phyloP scores from a whole-genome alignment of 2,888 invertebrate species.

The Villa cingulata region DNA sequence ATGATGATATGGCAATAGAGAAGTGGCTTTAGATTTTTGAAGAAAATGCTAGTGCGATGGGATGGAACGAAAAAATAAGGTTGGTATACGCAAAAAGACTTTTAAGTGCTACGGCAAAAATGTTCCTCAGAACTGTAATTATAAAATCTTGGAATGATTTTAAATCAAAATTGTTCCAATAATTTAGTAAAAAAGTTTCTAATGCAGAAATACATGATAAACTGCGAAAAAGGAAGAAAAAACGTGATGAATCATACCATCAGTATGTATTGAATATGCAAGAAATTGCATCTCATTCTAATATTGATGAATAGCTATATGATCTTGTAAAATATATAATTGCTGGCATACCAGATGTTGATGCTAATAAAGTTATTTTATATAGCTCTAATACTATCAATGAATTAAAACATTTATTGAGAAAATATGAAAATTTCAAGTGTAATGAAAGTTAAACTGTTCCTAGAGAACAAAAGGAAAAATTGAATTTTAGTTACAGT shows the following conservation, averaged over 20 bases:
- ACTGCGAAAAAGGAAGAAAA: background rate
- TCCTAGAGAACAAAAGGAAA: background rate
- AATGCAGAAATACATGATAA: background rate
- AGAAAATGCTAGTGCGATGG: background rate
- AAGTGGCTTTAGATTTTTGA: background rate
- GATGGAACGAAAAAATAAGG: background rate
- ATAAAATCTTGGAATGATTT: background rate
- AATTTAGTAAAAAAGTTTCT: background rate
- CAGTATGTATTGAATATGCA: background rate
- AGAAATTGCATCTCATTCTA: background rate
- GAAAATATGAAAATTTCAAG: too few species aligned
- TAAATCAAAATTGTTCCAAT: background rate
- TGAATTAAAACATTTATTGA: background rate
- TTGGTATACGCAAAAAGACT: background rate
- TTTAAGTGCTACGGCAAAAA: background rate
- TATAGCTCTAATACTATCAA: background rate
- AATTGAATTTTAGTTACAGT: background rate
- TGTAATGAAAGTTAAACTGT: background rate
- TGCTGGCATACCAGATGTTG: background rate
- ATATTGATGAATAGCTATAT: background rate
- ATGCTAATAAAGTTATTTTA: background rate
- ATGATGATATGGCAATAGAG: background rate
- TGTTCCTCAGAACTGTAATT: background rate
- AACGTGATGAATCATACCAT: background rate
- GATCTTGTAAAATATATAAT: background rate